phyloP scores from a whole-genome alignment of 2,113 vertebrate genomes.

The Rhinichthys klamathensis region DNA sequence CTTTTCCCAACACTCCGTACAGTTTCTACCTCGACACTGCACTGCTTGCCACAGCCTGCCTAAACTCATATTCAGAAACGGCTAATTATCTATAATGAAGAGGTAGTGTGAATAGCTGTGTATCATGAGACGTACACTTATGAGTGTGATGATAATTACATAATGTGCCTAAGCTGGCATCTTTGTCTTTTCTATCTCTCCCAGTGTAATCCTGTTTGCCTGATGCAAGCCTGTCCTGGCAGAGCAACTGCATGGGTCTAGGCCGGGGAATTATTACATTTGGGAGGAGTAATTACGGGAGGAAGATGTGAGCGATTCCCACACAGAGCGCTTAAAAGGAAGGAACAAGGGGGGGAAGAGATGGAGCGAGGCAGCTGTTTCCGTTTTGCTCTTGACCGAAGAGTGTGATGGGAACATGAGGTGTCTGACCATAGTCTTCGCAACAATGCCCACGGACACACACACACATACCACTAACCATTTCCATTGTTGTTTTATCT shows the following conservation, averaged over 20 bases:
- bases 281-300: conserved; percentile 2
- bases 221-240: conserved; percentile 23
- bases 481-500: neutral
- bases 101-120: neutral
- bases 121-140: conserved; percentile 14
- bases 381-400: neutral
- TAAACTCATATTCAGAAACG: conserved; percentile 28
- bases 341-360: neutral
- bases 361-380: neutral
- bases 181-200: conserved; percentile 48
- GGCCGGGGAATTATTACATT: neutral
- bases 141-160: conserved; percentile 65
- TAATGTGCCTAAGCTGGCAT: conserved; percentile 58
- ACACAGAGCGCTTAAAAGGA: neutral
- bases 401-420: neutral
- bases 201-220: conserved; percentile 58
- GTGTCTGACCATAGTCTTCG: neutral
- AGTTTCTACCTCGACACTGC: neutral
- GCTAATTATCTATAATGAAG: conserved; percentile 33
- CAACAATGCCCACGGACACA: neutral
- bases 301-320: neutral
- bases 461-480: neutral
- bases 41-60: conserved; percentile 1
- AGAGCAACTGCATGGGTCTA: neutral
- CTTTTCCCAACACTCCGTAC: neutral